A percentile compares a stretch with the other conserved stretches of the same genome.
These are phyloP conservation scores for Morone saxatilis DNA, from an alignment of 2,113 vertebrate genomes.

Conservation along the genomic window DNA sequence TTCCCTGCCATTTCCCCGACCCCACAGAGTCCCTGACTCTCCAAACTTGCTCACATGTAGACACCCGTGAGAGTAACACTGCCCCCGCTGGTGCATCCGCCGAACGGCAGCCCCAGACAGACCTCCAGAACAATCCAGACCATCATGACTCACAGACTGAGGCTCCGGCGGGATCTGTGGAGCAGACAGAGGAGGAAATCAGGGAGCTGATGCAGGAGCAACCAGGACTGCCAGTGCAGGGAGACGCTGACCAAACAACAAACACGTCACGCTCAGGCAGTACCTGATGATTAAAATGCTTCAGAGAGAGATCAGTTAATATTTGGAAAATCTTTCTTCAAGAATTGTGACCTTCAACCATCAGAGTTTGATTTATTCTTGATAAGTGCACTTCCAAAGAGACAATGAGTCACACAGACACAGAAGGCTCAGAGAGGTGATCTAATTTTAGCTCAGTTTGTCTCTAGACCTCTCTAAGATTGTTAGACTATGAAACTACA, in stretches of 20 bases:
- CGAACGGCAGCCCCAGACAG: conserved; percentile 85
- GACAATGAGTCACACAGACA: conserved; percentile 28
- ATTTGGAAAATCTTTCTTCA: conserved; percentile 36
- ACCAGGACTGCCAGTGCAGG: background rate
- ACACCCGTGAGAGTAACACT: conserved; percentile 82
- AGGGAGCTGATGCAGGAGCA: conserved; percentile 1
- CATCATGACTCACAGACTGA: conserved; percentile 85
- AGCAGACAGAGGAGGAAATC: conserved; percentile 16
- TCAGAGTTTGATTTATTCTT: conserved; percentile 47
- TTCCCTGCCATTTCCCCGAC: conserved; percentile 83
- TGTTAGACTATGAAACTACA: background rate
- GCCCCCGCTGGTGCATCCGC: conserved; percentile 84
- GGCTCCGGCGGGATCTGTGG: background rate
- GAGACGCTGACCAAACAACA: conserved; percentile 69
- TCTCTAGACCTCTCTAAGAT: conserved; percentile 34
- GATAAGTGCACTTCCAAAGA: conserved; percentile 69
- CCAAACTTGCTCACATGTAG: conserved; percentile 77
- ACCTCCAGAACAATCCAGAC: conserved; percentile 87
- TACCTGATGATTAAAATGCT: conserved; percentile 33
- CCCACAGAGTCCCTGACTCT: conserved; percentile 85
- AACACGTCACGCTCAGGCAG: conserved; percentile 86
- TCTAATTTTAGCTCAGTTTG: conserved; percentile 2
- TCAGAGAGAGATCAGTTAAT: background rate
- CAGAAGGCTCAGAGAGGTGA: conserved; percentile 12
- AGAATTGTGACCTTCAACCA: conserved; percentile 27